phyloP scores from a whole-genome alignment of 2,113 vertebrate species.

The Xyrauchen texanus region DNA sequence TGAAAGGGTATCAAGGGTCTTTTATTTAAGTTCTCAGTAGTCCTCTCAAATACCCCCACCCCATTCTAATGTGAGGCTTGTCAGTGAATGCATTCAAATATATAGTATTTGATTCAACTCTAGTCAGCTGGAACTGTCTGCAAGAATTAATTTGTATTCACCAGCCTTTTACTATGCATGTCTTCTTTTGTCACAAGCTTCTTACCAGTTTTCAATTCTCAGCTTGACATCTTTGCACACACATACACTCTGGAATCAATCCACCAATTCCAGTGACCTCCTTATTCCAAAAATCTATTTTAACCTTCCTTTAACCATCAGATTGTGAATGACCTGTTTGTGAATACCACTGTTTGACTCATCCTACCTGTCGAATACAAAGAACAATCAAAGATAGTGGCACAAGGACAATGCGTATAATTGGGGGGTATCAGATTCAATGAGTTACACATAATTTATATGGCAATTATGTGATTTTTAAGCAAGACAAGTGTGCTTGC shows the following conservation, averaged over 20 bases:
- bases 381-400: constrained; percentile 23
- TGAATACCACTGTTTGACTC: neutral
- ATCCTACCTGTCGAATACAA: constrained; percentile 31
- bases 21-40: neutral
- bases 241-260: constrained; percentile 45
- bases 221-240: constrained; percentile 52
- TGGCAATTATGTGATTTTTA: constrained; percentile 39
- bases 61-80: constrained; percentile 6
- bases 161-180: constrained; percentile 46
- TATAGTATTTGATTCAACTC: constrained; percentile 27
- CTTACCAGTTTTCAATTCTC: constrained; percentile 55
- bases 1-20: no score
- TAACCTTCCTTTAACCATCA: no score
- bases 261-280: constrained; percentile 16
- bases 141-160: constrained; percentile 44
- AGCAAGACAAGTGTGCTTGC: neutral
- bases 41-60: neutral
- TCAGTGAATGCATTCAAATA: neutral
- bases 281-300: no score
- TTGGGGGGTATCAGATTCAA: constrained; percentile 35
- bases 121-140: constrained; percentile 31
- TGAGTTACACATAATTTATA: constrained; percentile 30
- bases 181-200: constrained; percentile 44
- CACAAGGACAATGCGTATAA: neutral
- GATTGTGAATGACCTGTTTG: neutral